Evolutionary conservation across 92 coral and sea anemone species (phyloP).

Genomic region (Porites rus): DNA sequence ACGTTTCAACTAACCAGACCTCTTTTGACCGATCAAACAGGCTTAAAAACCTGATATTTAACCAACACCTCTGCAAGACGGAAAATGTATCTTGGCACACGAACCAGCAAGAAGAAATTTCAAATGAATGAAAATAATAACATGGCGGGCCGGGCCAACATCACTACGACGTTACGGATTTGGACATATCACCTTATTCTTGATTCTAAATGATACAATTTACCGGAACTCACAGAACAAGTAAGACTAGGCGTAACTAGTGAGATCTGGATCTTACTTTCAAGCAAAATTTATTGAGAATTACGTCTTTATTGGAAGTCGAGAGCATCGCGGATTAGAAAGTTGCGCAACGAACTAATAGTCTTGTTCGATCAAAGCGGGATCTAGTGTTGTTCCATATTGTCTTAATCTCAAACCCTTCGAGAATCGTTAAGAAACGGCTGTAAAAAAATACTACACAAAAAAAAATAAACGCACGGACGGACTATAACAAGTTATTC

Average conservation of each 20-base stretch:
- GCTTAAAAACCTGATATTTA: constrained; percentile 8
- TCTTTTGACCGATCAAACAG: constrained; percentile 17
- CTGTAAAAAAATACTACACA: background rate
- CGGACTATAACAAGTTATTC: constrained; percentile 33
- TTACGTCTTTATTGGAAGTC: constrained; percentile 7
- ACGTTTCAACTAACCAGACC: background rate
- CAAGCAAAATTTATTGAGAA: constrained; percentile 18
- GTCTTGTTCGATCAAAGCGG: background rate
- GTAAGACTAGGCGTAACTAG: constrained; percentile 5
- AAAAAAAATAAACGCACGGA: constrained; percentile 2
- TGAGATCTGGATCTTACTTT: constrained; percentile 2
- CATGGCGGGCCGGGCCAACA: constrained; percentile 55
- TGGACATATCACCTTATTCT: background rate
- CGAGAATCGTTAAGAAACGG: background rate
- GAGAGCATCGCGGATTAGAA: constrained; percentile 2
- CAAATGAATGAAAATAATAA: constrained; percentile 55
- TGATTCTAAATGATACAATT: background rate
- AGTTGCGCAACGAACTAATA: constrained; percentile 36
- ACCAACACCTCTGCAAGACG: constrained; percentile 30
- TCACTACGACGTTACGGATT: constrained; percentile 1
- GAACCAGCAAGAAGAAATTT: constrained; percentile 33
- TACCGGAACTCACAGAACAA: constrained; percentile 20
- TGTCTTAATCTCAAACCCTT: constrained; percentile 5
- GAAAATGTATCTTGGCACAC: constrained; percentile 38
- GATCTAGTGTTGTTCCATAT: constrained; percentile 5